Evolutionary conservation across 2,888 invertebrate species (phyloP), one percentile per base, ranked within the genome.

Genomic region (Epiblema foenella): DNA sequence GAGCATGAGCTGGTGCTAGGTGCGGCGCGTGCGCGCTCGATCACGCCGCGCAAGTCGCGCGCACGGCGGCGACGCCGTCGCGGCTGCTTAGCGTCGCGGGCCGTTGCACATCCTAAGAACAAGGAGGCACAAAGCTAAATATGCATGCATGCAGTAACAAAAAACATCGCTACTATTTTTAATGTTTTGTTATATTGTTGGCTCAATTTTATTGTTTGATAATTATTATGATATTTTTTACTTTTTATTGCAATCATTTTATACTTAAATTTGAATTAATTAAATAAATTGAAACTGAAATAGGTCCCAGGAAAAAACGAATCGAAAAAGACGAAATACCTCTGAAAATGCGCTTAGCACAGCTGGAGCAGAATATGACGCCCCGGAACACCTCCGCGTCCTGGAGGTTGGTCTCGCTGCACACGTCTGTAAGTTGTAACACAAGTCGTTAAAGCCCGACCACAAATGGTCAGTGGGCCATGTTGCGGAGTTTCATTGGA

Each of bases 301-400:
- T 39, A 10, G 39, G 9, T 9, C 39, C 11, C 11, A 39, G 17
- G 10, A 5, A 51, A 3, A 20, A 52, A 8, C 8, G 5, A 20
- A 5, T 29, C 8, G 10, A 12, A 17, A 0, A 11, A 29, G 0
- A 24, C 5, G 24, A 82, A 56, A 87, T 87, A 0, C 88, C 86
- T 72, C 86, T 85, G 78, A 91, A 91, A 15, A 92, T 91, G 11
- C 91, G 81, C 59, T 87, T 81, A 0, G 90, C 85, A 65, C 92
- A 92, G 7, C 82, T 80, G 5, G 76, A 80, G 75, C 92, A 92
- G 77, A 92, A 90, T 75, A 91, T 89, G 0, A 89, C 88, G 0
- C 92, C 91, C 75, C 85, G 84, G 76, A 92, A 92, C 2, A 88
- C 78, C 59, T 91, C 90, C 0, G 90, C 90, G 54, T 87, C 78